Conservation (phyloP, 2,888 invertebrate genomes). For the Deladenus siricidicola region DNA sequence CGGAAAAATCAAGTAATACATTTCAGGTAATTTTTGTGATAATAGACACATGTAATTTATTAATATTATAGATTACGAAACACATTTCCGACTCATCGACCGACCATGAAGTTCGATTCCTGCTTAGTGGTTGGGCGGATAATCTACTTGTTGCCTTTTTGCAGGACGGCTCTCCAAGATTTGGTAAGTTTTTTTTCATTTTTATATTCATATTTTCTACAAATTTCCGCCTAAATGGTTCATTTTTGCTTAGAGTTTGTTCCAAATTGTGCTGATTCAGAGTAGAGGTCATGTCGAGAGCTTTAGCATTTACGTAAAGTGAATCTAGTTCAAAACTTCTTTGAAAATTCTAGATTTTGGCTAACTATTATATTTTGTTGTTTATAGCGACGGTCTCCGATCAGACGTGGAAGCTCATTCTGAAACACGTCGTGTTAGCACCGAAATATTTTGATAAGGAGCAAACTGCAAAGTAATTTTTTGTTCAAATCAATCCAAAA, state of each 20-base stretch:
- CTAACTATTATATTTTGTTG: not conserved
- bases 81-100: not conserved
- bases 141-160: slow-evolving; percentile 3
- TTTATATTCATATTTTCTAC: too few species aligned
- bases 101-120: not conserved
- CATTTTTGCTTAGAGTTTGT: too few species aligned
- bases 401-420: slow-evolving; percentile 13
- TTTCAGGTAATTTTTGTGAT: too few species aligned
- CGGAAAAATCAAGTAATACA: too few species aligned
- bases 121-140: slow-evolving; percentile 2
- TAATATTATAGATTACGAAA: not conserved
- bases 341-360: too few species aligned
- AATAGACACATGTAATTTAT: slow-evolving; percentile 1
- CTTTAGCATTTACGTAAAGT: too few species aligned
- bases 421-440: slow-evolving; percentile 11
- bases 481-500: not conserved
- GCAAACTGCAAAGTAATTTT: not conserved
- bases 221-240: too few species aligned
- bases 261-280: too few species aligned
- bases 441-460: slow-evolving; percentile 17
- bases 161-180: not conserved
- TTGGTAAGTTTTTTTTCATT: too few species aligned
- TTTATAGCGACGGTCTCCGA: not conserved
- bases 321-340: too few species aligned
- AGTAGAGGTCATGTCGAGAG: too few species aligned